Conservation (phyloP, 64 coral and sea anemone species). For the Porites lutea region DNA sequence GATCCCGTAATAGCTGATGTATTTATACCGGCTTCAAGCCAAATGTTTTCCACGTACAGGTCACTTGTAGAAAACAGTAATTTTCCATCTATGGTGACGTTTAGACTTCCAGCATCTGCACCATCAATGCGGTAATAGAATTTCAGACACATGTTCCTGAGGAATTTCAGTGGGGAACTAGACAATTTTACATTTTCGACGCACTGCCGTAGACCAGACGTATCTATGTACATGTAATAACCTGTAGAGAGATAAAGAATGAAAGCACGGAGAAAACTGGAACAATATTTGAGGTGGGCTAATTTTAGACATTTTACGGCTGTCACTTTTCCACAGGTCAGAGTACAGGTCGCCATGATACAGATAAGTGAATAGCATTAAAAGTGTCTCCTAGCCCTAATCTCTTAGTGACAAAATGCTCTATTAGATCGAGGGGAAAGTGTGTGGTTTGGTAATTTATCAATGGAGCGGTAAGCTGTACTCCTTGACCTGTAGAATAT, state of each 20-base stretch:
- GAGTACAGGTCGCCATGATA: too few relatives aligned
- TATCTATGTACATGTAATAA: slow-evolving; percentile 29
- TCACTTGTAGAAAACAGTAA: not conserved
- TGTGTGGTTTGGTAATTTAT: too few relatives aligned
- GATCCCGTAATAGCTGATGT: not conserved
- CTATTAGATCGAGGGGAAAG: too few relatives aligned
- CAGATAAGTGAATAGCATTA: too few relatives aligned
- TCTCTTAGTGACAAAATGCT: too few relatives aligned
- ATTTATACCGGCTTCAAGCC: not conserved
- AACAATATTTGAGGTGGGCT: too few relatives aligned
- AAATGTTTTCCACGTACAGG: not conserved
- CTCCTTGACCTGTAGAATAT: too few relatives aligned
- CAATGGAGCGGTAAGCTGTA: too few relatives aligned
- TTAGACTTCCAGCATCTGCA: not conserved
- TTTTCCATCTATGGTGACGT: not conserved
- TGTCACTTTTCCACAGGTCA: too few relatives aligned
- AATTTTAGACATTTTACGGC: too few relatives aligned
- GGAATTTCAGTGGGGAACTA: not conserved
- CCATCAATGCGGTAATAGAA: slow-evolving; percentile 48
- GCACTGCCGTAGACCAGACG: not conserved
- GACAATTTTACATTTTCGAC: slow-evolving; percentile 3
- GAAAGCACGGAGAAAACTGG: too few relatives aligned
- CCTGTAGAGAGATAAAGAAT: not conserved
- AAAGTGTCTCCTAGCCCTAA: too few relatives aligned
- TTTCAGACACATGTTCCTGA: not conserved